These are phyloP conservation scores for Limenitis camilla DNA, from an alignment of 2,888 invertebrate genomes.

Conservation along the genomic window DNA sequence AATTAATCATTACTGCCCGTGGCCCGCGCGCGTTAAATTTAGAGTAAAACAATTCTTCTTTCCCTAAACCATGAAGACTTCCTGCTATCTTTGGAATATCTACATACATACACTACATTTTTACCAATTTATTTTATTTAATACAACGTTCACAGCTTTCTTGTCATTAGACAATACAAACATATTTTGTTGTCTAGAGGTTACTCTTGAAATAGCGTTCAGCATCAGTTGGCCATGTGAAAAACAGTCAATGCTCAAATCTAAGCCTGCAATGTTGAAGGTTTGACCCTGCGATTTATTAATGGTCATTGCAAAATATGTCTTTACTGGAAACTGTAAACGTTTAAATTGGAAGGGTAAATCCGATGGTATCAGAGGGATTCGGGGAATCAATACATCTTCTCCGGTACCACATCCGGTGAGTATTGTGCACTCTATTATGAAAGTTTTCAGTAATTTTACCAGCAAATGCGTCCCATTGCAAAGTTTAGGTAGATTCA, in stretches of 20 bases:
- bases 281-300: slow-evolving; percentile 19
- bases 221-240: slow-evolving; percentile 9
- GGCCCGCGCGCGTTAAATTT: no score
- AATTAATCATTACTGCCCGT: no score
- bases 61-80: no score
- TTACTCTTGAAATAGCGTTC: no score
- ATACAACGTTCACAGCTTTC: no score
- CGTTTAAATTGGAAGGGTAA: slow-evolving; percentile 28
- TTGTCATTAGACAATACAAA: no score
- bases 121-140: no score
- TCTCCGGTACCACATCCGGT: slow-evolving; percentile 28
- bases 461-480: slow-evolving; percentile 26
- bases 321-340: slow-evolving; percentile 24
- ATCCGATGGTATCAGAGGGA: slow-evolving; percentile 26
- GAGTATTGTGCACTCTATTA: slow-evolving; percentile 30
- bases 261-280: slow-evolving; percentile 17
- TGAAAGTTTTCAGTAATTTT: slow-evolving; percentile 28
- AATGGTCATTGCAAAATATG: slow-evolving; percentile 23
- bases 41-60: no score
- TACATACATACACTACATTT: no score
- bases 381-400: slow-evolving; percentile 16
- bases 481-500: slow-evolving; percentile 27
- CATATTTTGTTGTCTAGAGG: no score
- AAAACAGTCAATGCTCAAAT: slow-evolving; percentile 19
- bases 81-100: no score